Base-by-base conservation (phyloP, 2,888 invertebrate genomes). In the Drepana falcataria region DNA sequence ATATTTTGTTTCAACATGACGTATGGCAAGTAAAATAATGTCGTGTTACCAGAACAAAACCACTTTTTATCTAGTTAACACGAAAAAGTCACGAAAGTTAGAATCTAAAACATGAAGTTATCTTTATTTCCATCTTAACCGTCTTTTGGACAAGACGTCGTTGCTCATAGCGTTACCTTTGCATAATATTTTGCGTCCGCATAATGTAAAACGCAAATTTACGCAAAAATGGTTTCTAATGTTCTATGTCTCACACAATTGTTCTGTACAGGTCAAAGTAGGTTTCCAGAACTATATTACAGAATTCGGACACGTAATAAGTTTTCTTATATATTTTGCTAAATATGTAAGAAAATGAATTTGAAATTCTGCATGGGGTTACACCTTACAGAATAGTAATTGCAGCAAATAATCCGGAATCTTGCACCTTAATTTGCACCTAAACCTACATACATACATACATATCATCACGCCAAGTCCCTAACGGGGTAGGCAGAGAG, bases 91-190 rank as follows among this genome's bases (percentile, higher is more conserved):
- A 59, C 55, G 56, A 66, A 64, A 68, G 58, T 60, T 61, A 58
- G 60, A 55, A 57, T 60, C 55, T 60, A 59, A 57, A 41, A 51
- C 21, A 40, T 47, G 55, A 63, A 51, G 40, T 51, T 40, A 76
- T 77, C 76, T 75, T 75, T 70, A 76, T 76, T 68, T 62, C 54
- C 55, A 77, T 77, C 75, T 74, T 67, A 69, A 75, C 70, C 47
- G 52, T 60, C 49, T 56, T 57, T 62, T 58, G 66, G 51, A 51
- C 55, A 64, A 63, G 59, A 63, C 63, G 69, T 64, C 58, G 59
- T 64, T 62, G 56, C 54, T 64, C 62, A 59, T 57, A 68, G 64
- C 47, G 56, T 56, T 57, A 61, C 51, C 60, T 68, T 69, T 74
- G 67, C 67, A 67, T 67, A 69, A 65, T 59, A 61, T 66, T 44